These are phyloP conservation scores for Thalpophila matura DNA, from an alignment of 2,888 invertebrate genomes.

Conservation along the genomic window DNA sequence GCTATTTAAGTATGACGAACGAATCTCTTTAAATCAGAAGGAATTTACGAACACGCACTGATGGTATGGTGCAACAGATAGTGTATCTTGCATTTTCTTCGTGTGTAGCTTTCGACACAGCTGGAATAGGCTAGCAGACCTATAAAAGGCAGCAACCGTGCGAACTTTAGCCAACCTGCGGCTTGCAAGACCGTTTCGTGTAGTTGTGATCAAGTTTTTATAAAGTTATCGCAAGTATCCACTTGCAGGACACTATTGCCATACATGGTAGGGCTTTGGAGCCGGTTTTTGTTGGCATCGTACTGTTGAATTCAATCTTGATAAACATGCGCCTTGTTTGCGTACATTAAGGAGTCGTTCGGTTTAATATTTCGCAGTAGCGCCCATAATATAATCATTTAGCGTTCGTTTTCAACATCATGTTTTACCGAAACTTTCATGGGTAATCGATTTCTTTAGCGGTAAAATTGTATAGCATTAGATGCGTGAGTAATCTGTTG, in stretches of 20 bases:
- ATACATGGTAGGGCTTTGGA: slow-evolving; percentile 75
- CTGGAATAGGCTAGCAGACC: slow-evolving; percentile 66
- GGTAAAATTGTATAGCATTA: slow-evolving; percentile 14
- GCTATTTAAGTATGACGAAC: slow-evolving; percentile 66
- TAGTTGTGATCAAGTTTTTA: slow-evolving; percentile 85
- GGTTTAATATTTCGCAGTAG: slow-evolving; percentile 65
- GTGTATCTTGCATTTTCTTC: slow-evolving; percentile 73
- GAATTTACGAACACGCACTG: slow-evolving; percentile 69
- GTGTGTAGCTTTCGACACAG: slow-evolving; percentile 80
- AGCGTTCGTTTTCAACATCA: slow-evolving; percentile 54
- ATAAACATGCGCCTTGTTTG: slow-evolving; percentile 80
- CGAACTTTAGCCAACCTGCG: slow-evolving; percentile 80
- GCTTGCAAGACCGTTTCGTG: slow-evolving; percentile 84
- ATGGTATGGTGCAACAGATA: slow-evolving; percentile 71
- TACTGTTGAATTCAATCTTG: slow-evolving; percentile 84
- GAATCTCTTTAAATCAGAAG: slow-evolving; percentile 72
- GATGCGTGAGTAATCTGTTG: slow-evolving; percentile 41
- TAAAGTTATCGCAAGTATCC: slow-evolving; percentile 81
- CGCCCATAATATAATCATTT: slow-evolving; percentile 63
- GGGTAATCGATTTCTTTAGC: slow-evolving; percentile 24
- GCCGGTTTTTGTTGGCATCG: slow-evolving; percentile 83
- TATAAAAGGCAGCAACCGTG: slow-evolving; percentile 81
- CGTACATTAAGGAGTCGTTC: slow-evolving; percentile 74
- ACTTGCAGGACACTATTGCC: slow-evolving; percentile 82
- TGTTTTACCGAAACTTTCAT: slow-evolving; percentile 39